phyloP scores from a whole-genome alignment of 2,113 vertebrate species.

The Jaculus jaculus region DNA sequence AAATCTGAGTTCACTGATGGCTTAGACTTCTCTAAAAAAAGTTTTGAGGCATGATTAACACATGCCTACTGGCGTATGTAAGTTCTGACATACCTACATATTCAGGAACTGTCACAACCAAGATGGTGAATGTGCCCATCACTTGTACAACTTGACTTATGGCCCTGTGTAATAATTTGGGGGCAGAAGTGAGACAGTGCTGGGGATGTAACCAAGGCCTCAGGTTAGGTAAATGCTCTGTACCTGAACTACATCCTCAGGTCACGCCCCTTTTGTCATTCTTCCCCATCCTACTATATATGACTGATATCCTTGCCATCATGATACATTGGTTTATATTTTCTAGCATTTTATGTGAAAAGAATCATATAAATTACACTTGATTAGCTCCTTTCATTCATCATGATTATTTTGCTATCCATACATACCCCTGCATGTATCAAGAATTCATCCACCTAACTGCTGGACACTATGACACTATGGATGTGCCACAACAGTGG shows the following conservation, averaged over 20 bases:
- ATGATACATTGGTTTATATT: not conserved
- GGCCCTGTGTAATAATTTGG: no score
- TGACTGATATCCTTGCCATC: not conserved
- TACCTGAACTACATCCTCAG: not conserved
- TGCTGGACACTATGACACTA: not conserved
- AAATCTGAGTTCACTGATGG: not conserved
- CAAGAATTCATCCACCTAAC: not conserved
- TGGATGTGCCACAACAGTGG: not conserved
- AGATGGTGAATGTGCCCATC: not conserved
- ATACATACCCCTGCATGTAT: not conserved
- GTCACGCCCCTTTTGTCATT: not conserved
- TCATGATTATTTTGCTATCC: not conserved
- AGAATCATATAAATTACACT: not conserved
- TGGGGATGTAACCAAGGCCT: not conserved
- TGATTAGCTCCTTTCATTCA: not conserved
- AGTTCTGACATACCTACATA: not conserved
- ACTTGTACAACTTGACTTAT: not conserved
- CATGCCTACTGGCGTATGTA: not conserved
- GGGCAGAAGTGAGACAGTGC: no score
- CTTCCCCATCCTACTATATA: accelerated
- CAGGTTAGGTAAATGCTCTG: not conserved
- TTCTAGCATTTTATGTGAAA: not conserved
- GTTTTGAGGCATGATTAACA: not conserved
- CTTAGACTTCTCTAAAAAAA: not conserved
- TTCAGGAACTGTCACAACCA: not conserved